Base-by-base conservation (phyloP, 2,113 vertebrate genomes). In the Platysternon megacephalum region DNA sequence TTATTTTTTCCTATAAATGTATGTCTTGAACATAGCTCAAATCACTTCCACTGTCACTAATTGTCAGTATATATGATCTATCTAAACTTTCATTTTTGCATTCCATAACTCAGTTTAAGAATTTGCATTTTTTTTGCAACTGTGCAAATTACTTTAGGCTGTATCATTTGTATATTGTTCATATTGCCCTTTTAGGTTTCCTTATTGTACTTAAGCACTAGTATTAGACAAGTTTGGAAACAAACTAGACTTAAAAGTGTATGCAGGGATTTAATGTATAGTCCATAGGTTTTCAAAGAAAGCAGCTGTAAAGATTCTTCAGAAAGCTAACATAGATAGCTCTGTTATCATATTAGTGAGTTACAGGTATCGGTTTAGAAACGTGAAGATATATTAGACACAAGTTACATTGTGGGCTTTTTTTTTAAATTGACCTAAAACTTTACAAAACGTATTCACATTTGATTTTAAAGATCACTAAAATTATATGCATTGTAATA, bases 391-490 rank as follows among this genome's bases (percentile, higher is more conserved):
- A 96, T 97, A 95, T 97, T 97, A 97, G 97, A 95, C 97, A 97
- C 92, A 98, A 98, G 98, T 99, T 98, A 96, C 95, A 97, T 97
- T 97, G 95, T 97, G 94, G 90, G 98, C 98, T 98, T 96, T 94
- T 93, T 96, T 98, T 90, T 94, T 87, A 87, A 98, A 98, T 97
- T 93, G 91, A 97, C 98, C 93, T 97, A 96, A 98, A 98, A 99
- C 97, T 99, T 98, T 98, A 98, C 93, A 97, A 98, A 98, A 98
- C 98, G 98, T 97, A 98, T 95, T 97, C 98, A 97, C 96, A 96
- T 98, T 98, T 99, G 98, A 99, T 99, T 99, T 99, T 98, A 98
- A 99, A 99, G 99, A 99, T 99, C 98, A 99, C 98, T 98, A 98
- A 98, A 99, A 99, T 98, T 98, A 99, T 99, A 98, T 99, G 99